These are phyloP conservation scores for Xylocampa areola DNA, from an alignment of 2,888 invertebrate genomes.

Conservation along the genomic window DNA sequence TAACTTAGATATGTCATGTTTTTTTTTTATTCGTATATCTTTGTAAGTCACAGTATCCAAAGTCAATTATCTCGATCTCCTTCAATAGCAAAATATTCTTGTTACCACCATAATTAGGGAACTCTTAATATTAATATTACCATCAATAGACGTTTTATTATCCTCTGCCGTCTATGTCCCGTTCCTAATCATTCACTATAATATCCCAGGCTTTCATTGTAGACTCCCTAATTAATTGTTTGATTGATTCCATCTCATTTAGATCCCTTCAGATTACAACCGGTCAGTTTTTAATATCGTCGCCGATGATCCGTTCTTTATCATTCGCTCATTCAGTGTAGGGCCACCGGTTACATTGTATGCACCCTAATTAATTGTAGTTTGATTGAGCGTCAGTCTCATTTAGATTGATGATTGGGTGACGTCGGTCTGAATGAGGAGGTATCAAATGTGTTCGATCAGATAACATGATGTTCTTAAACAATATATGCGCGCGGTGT, in stretches of 20 bases:
- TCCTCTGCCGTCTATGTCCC: background rate
- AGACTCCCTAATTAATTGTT: constrained; percentile 10
- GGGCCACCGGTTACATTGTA: constrained; percentile 52
- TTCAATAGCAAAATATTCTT: no score
- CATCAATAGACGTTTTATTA: no score
- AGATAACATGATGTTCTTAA: constrained; percentile 56
- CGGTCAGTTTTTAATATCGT: constrained; percentile 48
- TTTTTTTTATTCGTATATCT: no score
- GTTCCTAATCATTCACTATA: background rate
- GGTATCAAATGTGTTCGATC: constrained; percentile 75
- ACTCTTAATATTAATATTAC: no score
- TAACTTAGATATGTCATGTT: no score
- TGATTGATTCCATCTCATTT: constrained; percentile 36
- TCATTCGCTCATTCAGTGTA: constrained; percentile 49
- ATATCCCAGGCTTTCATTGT: background rate
- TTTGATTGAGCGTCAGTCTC: constrained; percentile 77
- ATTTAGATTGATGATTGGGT: constrained; percentile 58
- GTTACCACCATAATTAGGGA: no score
- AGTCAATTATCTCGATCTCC: no score
- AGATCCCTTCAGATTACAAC: constrained; percentile 37
- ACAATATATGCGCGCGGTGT: constrained; percentile 47
- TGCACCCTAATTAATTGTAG: constrained; percentile 77
- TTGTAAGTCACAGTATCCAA: no score
- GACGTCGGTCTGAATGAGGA: constrained; percentile 68
- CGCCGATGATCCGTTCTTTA: constrained; percentile 28